Evolutionary conservation across 2,888 invertebrate genomes (phyloP).

Genomic region (Latrodectus hesperus): DNA sequence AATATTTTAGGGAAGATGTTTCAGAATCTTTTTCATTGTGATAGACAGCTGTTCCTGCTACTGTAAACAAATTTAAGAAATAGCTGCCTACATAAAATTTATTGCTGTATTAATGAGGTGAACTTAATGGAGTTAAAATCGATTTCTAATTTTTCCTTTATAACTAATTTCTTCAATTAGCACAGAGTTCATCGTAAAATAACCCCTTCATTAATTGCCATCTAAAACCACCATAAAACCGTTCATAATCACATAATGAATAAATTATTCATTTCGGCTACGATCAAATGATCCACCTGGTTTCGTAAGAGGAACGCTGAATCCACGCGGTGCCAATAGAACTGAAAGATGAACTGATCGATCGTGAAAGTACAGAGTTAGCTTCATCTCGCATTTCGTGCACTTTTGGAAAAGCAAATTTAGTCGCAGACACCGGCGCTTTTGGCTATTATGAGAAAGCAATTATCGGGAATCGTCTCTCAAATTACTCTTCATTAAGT

Average conservation of each 20-base stretch:
- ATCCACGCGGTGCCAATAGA: background rate
- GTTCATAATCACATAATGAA: conserved; percentile 37
- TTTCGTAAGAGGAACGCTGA: background rate
- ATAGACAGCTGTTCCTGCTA: too few species aligned
- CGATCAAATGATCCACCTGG: conserved; percentile 10
- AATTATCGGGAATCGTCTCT: conserved; percentile 58
- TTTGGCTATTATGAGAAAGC: conserved; percentile 48
- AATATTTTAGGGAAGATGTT: too few species aligned
- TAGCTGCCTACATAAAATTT: too few species aligned
- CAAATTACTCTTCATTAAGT: conserved; percentile 63
- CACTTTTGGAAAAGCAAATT: conserved; percentile 13
- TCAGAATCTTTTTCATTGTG: too few species aligned
- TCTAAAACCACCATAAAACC: conserved; percentile 1
- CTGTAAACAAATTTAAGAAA: too few species aligned
- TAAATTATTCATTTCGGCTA: conserved; percentile 31
- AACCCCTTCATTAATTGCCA: conserved; percentile 22
- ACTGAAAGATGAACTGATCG: conserved; percentile 26
- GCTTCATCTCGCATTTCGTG: conserved; percentile 36
- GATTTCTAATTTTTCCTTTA: too few species aligned
- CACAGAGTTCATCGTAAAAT: conserved; percentile 9
- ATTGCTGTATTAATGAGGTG: too few species aligned
- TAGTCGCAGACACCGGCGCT: conserved; percentile 35
- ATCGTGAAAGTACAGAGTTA: conserved; percentile 8
- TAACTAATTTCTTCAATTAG: background rate
- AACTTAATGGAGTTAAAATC: too few species aligned